Evolutionary conservation across 2,113 vertebrate genomes (phyloP), one percentile per base, ranked within the genome.

Genomic region (Psittacula cyanocephala): DNA sequence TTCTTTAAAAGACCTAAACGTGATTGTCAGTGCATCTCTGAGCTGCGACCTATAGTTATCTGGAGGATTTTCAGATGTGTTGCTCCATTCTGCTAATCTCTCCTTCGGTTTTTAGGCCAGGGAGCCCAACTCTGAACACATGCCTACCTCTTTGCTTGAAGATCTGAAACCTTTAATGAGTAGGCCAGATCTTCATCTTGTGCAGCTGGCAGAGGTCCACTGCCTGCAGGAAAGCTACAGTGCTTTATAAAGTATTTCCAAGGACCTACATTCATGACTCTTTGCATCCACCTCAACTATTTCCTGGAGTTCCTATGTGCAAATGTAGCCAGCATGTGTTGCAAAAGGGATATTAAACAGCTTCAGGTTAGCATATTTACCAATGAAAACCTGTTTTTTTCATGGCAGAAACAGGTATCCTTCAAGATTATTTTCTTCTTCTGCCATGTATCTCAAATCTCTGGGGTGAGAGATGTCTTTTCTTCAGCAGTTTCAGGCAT

Each of bases 101-200:
- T 94, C 29, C 72, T 94, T 70, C 41, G 44, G 37, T 83, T 95
- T 91, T 71, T 62, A 81, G 83, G 77, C 75, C 88, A 86, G 72
- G 28, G 31, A 90, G 22, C 41, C 91, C 69, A 84, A 13, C 62
- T 84, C 82, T 59, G 57, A 92, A 41, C 55, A 86, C 35, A 29
- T 80, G 59, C 71, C 78, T 82, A 37, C 47, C 41, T 86, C 57
- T 60, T 86, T 86, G 75, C 80, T 77, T 60, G n/a, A 81, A 81
- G 70, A 79, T 84, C 63, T 86, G 44, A 96, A 86, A 75, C 46
- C 39, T 92, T 94, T 96, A 94, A 94, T 92, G 96, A 93, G n/a
- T 25, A 86, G 93, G 39, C 77, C 82, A 93, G 80, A 78, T 79
- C 77, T 90, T 96, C 80, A 60, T 59, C 80, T 93, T 75, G 35